Evolutionary conservation across 1,140 invertebrate species (phyloP).

Genomic region (Phenacoccus solenopsis): DNA sequence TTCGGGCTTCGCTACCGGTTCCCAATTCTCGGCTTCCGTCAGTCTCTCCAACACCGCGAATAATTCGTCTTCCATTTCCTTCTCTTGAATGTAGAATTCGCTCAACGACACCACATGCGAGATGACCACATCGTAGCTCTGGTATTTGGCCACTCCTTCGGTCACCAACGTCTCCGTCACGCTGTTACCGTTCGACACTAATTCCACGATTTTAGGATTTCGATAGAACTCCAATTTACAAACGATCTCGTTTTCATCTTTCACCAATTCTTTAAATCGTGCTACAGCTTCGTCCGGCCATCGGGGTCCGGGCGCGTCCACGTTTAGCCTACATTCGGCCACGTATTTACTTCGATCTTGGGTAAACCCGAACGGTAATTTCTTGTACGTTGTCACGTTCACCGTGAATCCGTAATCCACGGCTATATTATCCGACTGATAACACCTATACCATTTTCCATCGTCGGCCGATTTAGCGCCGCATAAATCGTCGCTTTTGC

Average conservation of each 20-base stretch:
- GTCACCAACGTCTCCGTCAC: neutral
- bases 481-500: neutral
- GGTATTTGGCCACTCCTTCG: neutral
- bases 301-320: neutral
- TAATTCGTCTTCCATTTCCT: conserved; percentile 35
- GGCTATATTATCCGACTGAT: neutral
- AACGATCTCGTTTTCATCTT: neutral
- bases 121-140: conserved; percentile 29
- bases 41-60: neutral
- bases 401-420: neutral
- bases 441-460: neutral
- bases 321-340: neutral
- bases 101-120: conserved; percentile 42
- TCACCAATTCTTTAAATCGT: neutral
- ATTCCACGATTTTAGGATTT: neutral
- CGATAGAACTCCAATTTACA: neutral
- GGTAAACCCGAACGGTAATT: neutral
- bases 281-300: neutral
- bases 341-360: neutral
- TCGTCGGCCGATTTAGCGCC: neutral
- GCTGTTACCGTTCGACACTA: neutral
- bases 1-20: neutral
- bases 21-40: conserved; percentile 5
- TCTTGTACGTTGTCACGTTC: neutral
- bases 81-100: conserved; percentile 54